Percentiles rank a stretch among this genome's conserved stretches.
These are phyloP conservation scores for Melipona beecheii DNA, from an alignment of 2,888 invertebrate species.

Conservation along the genomic window DNA sequence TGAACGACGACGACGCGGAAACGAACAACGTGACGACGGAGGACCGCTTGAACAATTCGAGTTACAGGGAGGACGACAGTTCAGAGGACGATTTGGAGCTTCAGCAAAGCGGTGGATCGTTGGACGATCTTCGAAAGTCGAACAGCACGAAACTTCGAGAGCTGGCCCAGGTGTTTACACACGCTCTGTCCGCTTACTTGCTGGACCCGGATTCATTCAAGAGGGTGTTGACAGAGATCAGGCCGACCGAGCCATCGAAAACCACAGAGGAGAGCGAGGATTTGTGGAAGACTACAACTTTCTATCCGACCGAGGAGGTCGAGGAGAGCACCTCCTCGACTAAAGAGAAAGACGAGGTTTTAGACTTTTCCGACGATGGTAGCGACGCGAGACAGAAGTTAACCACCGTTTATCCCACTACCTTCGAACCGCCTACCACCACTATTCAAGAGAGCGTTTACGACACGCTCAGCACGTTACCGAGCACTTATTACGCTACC, in stretches of 20 bases:
- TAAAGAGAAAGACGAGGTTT: constrained; percentile 90
- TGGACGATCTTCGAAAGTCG: constrained; percentile 85
- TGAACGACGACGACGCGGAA: constrained; percentile 77
- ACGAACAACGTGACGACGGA: constrained; percentile 64
- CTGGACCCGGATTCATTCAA: constrained; percentile 93
- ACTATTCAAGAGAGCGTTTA: constrained; percentile 25
- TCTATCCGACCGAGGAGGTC: constrained; percentile 75
- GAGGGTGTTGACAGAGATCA: constrained; percentile 90
- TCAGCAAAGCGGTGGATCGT: constrained; percentile 88
- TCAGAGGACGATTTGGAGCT: constrained; percentile 84
- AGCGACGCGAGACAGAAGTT: constrained; percentile 77
- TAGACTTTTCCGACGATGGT: constrained; percentile 91
- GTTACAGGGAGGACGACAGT: constrained; percentile 49
- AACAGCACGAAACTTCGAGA: constrained; percentile 89
- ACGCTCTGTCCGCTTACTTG: constrained; percentile 92
- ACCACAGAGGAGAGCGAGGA: constrained; percentile 76
- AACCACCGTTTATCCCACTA: constrained; percentile 74
- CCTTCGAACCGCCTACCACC: constrained; percentile 61
- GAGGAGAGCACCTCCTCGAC: constrained; percentile 87
- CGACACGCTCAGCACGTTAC: constrained; percentile 42
- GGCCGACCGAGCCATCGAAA: constrained; percentile 90
- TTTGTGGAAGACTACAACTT: constrained; percentile 79
- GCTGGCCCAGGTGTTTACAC: constrained; percentile 93
- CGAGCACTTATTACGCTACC: constrained; percentile 63
- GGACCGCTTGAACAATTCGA: constrained; percentile 39